Conservation (phyloP, 2,888 invertebrate genomes). For the Beris chalybata region DNA sequence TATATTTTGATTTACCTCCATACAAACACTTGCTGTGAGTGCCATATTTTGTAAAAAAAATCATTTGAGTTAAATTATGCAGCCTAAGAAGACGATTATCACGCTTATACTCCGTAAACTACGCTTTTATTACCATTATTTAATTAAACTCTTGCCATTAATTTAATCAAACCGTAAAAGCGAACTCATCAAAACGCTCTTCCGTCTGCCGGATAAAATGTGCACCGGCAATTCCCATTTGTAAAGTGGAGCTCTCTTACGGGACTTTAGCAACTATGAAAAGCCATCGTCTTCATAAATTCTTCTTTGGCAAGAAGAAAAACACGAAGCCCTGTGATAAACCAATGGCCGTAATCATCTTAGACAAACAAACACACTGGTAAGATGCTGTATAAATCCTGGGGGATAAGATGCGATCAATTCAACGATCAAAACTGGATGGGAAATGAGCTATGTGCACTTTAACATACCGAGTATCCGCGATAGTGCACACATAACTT, state of each 20-base stretch:
- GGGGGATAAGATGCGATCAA: not conserved
- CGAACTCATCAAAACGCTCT: not conserved
- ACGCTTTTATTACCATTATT: no score
- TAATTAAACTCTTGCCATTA: not conserved
- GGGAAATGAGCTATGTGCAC: no score
- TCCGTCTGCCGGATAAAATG: not conserved
- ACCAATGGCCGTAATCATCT: not conserved
- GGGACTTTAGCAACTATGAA: constrained; percentile 49
- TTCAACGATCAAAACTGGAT: not conserved
- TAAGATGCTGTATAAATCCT: not conserved
- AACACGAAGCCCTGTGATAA: not conserved
- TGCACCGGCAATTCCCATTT: not conserved
- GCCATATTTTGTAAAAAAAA: no score
- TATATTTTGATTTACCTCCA: no score
- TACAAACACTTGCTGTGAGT: no score
- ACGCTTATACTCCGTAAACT: no score
- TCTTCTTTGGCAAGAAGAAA: not conserved
- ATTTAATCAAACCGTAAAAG: not conserved
- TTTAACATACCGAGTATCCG: no score
- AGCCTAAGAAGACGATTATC: no score
- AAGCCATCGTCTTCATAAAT: not conserved
- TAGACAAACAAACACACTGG: no score
- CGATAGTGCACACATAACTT: not conserved
- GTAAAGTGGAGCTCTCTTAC: constrained; percentile 56
- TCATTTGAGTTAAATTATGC: no score